Conservation (phyloP, 2,113 vertebrate species). For the Gadus macrocephalus region DNA sequence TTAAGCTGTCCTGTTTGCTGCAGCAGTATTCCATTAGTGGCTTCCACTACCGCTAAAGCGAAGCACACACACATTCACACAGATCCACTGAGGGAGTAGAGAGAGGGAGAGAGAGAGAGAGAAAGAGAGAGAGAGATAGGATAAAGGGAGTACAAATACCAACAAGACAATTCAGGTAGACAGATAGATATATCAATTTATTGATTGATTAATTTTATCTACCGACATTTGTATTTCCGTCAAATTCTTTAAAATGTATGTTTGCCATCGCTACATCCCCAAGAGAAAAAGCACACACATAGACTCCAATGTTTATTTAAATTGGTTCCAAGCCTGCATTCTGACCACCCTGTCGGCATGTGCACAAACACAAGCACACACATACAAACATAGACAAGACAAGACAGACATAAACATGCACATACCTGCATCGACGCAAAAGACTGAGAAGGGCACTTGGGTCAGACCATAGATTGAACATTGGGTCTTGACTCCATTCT, state of each 20-base stretch:
- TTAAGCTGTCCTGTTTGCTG: slow-evolving; percentile 52
- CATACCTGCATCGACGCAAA: not conserved
- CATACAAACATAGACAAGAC: not conserved
- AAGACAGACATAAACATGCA: not conserved
- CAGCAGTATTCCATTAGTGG: slow-evolving; percentile 68
- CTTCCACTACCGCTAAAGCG: slow-evolving; percentile 54
- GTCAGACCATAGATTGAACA: not conserved
- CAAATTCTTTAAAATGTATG: no score
- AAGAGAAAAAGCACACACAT: slow-evolving; percentile 21
- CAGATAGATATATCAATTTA: slow-evolving; percentile 7
- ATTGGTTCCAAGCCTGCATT: slow-evolving; percentile 23
- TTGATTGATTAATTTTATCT: no score
- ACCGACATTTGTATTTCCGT: not conserved
- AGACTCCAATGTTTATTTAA: slow-evolving; percentile 43
- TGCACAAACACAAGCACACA: slow-evolving; percentile 3
- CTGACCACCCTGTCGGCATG: slow-evolving; percentile 30
- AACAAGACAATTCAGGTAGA: not conserved
- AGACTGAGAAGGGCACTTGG: not conserved
- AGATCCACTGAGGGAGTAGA: slow-evolving; percentile 18
- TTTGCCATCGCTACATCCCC: no score
- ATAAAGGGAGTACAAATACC: not conserved
- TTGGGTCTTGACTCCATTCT: not conserved
- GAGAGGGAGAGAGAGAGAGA: not conserved
- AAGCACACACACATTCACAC: slow-evolving; percentile 14
- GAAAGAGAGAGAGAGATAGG: not conserved